A percentile compares a stretch with the other conserved stretches of the same genome.
Conservation (phyloP, 37 sponge, comb jelly and placozoan genomes). For the Haliclona indistincta region DNA sequence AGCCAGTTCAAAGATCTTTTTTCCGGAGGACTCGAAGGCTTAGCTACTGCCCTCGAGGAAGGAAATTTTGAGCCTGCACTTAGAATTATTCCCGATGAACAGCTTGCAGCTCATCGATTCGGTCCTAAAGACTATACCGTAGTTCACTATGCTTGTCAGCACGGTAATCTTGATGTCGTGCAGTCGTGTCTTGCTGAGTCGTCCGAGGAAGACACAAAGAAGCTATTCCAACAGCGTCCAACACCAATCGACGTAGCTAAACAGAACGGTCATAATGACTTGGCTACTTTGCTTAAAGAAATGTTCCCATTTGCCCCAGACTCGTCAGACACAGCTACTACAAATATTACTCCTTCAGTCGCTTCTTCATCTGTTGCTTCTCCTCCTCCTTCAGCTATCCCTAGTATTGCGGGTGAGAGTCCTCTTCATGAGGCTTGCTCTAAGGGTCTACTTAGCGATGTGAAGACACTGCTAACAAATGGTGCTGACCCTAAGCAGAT, state of each 20-base stretch:
- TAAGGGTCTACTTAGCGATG: conserved; percentile 10
- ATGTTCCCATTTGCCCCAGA: not conserved
- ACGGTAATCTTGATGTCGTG: not conserved
- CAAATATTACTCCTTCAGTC: too few species aligned
- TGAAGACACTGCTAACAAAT: conserved; percentile 20
- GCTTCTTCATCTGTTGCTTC: too few species aligned
- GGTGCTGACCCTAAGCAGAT: conserved; percentile 8
- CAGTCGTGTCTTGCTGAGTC: not conserved
- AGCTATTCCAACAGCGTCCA: not conserved
- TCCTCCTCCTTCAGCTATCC: not conserved
- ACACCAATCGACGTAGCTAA: not conserved
- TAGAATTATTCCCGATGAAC: not conserved
- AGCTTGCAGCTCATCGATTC: not conserved
- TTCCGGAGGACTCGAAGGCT: too few species aligned
- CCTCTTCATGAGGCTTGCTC: conserved; percentile 18
- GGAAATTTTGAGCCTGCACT: not conserved
- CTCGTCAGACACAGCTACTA: too few species aligned
- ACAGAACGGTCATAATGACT: not conserved
- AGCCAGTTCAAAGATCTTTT: too few species aligned
- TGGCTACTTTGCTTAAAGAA: not conserved
- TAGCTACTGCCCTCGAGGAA: not conserved
- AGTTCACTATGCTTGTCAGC: conserved; percentile 11
- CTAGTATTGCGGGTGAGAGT: not conserved
- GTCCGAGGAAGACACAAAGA: not conserved
- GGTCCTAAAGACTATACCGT: conserved; percentile 1